Base-by-base conservation (phyloP, 2,113 vertebrate species). In the Odobenus rosmarus region DNA sequence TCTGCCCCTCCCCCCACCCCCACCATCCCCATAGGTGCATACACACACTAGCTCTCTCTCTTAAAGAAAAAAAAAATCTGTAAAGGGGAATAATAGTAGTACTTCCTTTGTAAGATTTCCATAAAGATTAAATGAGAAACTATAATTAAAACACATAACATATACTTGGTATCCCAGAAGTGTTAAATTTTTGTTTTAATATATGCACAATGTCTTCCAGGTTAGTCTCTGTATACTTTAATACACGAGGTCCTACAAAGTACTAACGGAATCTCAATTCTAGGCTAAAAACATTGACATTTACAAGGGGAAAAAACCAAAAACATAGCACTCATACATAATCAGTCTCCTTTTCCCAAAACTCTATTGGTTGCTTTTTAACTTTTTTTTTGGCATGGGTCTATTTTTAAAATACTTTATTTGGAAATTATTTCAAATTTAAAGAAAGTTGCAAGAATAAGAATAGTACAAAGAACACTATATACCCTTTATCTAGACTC, bases 361-460 rank as follows among this genome's bases (percentile, higher is more conserved):
- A 89, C 13, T 89, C 33, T 23, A 76, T 15, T 64, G 26, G 1
- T 42, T 67, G 9, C 8, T 71, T 94, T 84, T 64, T 36, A 39
- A 33, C 4, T 26, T 81, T 82, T 57, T 57, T 39, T 24, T 36
- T 14, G 5, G 28, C 36, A 64, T 53, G 53, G 9, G 36, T 51
- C 87, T 31, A 33, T 67, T 93, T 95, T 53, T 19, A 87, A 76
- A 91, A 93, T n/a, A 69, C 13, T 89, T 96, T 74, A 53, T 36
- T 59, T 90, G 24, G 39, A 79, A 95, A 83, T 91, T 76, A 91
- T 67, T 74, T 36, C 53, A 94, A 91, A 91, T 62, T 71, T 79
- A 82, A 3, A 91, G 36, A 88, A 88, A 90, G n/a, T 36, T 88
- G 3, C 26, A 71, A 93, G 55, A 96, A 85, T 39, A 92, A 97